Evolutionary conservation across 2,888 invertebrate species (phyloP), one percentile per base, ranked within the genome.

Genomic region (Vanessa cardui): DNA sequence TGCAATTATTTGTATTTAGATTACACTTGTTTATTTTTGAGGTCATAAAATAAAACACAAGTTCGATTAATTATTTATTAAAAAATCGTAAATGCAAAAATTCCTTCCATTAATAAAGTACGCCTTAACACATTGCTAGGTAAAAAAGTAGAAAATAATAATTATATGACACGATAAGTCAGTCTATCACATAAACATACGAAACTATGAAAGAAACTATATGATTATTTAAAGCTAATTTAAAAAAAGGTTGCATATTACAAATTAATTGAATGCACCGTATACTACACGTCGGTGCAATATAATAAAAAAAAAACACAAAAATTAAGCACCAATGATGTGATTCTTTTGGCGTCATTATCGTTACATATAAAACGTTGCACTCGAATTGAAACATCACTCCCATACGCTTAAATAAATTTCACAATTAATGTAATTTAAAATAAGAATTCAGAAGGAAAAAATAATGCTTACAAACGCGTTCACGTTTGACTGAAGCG

Each of bases 1-100:
- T 3, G 4, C 26, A 26, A 26, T 26, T 26, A 5, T 2, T n/a
- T n/a, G n/a, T n/a, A n/a, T n/a, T n/a, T n/a, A n/a, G n/a, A n/a
- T n/a, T n/a, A n/a, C n/a, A n/a, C n/a, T n/a, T n/a, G n/a, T n/a
- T n/a, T n/a, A n/a, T n/a, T n/a, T n/a, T n/a, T n/a, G n/a, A n/a
- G n/a, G n/a, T n/a, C n/a, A n/a, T n/a, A n/a, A n/a, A 54, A 67
- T 65, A 67, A 67, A 68, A 66, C 47, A 52, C 49, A 21, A 49
- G 52, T 60, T 67, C 16, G 68, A 74, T 73, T 76, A 73, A 71
- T 77, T 71, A 72, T 78, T 76, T 79, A 79, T 79, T 78, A 73
- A 77, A 78, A 77, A 81, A 81, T 76, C 72, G 80, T 77, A 78
- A 79, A 78, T 79, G 78, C 79, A 77, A 75, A 76, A 76, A 73